Percentiles rank a stretch among this genome's conserved stretches.
phyloP scores from a whole-genome alignment of 2,888 invertebrate genomes.

The Polymixis lichenea region DNA sequence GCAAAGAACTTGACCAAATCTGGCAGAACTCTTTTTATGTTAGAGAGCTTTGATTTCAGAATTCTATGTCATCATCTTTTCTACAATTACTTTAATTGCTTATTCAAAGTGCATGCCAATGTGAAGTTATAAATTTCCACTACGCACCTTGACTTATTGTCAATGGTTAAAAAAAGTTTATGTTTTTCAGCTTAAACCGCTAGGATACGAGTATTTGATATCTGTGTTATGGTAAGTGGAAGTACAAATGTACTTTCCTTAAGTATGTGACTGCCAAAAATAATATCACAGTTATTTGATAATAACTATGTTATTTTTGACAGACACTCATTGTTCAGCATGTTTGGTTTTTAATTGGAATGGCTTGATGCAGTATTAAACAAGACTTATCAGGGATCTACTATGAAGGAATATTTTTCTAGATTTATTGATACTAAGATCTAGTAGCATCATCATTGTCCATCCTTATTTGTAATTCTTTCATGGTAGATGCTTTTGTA shows the following conservation, averaged over 20 bases:
- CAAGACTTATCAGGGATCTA: conserved; percentile 11
- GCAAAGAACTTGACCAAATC: background rate
- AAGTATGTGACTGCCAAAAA: conserved; percentile 76
- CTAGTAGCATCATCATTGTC: background rate
- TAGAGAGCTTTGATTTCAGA: conserved; percentile 38
- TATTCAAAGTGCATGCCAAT: conserved; percentile 71
- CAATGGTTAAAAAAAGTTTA: conserved; percentile 85
- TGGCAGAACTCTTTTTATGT: conserved; percentile 4
- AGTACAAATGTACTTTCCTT: conserved; percentile 87
- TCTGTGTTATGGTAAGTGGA: conserved; percentile 89
- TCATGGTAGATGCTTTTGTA: conserved; percentile 46
- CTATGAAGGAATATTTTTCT: conserved; percentile 46
- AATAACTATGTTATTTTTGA: conserved; percentile 68
- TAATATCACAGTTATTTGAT: conserved; percentile 49
- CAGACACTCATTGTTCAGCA: conserved; percentile 66
- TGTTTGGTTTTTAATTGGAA: conserved; percentile 68
- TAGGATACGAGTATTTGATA: conserved; percentile 88
- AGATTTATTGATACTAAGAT: background rate
- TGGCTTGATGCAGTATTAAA: conserved; percentile 68
- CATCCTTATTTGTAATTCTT: conserved; percentile 24
- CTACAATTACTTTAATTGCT: conserved; percentile 42
- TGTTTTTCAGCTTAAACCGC: conserved; percentile 89
- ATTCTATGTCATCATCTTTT: conserved; percentile 35
- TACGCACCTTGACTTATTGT: conserved; percentile 70
- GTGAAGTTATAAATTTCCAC: conserved; percentile 65